phyloP scores from a whole-genome alignment of 2,113 vertebrate genomes.

The Lepisosteus osseus region DNA sequence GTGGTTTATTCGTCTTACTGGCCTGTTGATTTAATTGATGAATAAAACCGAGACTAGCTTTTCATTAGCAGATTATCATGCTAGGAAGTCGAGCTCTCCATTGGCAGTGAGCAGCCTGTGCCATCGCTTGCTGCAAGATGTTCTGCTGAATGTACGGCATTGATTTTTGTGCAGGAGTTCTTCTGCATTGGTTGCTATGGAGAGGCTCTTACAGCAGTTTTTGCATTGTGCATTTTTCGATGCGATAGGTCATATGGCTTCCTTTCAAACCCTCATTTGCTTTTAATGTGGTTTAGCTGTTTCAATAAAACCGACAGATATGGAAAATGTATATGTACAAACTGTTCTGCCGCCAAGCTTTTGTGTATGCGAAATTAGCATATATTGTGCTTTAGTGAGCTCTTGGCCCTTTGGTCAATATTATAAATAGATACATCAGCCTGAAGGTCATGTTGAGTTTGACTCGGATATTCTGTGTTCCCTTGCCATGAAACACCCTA shows the following conservation, averaged over 20 bases:
- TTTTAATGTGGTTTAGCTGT: constrained; percentile 4
- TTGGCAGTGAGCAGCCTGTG: no score
- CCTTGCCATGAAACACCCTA: no score
- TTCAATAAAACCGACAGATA: background rate
- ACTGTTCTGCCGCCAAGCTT: background rate
- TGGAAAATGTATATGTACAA: background rate
- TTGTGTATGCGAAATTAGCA: background rate
- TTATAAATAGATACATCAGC: background rate
- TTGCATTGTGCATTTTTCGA: background rate
- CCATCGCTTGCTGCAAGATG: background rate
- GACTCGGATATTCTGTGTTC: no score
- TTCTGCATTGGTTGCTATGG: constrained; percentile 36
- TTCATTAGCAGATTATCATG: background rate
- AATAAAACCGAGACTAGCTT: background rate
- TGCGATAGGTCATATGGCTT: background rate
- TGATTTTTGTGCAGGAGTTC: constrained; percentile 28
- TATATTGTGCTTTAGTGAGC: no score
- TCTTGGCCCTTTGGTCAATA: background rate
- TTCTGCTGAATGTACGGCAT: constrained; percentile 11
- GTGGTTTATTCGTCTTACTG: background rate
- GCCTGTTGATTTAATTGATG: background rate
- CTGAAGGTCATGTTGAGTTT: no score
- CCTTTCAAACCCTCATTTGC: constrained; percentile 8
- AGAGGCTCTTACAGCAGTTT: constrained; percentile 9
- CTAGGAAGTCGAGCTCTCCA: no score